A percentile compares a stretch with the other conserved stretches of the same genome.
Conservation (phyloP, 1,140 invertebrate species). For the Andrena cerasifolii region DNA sequence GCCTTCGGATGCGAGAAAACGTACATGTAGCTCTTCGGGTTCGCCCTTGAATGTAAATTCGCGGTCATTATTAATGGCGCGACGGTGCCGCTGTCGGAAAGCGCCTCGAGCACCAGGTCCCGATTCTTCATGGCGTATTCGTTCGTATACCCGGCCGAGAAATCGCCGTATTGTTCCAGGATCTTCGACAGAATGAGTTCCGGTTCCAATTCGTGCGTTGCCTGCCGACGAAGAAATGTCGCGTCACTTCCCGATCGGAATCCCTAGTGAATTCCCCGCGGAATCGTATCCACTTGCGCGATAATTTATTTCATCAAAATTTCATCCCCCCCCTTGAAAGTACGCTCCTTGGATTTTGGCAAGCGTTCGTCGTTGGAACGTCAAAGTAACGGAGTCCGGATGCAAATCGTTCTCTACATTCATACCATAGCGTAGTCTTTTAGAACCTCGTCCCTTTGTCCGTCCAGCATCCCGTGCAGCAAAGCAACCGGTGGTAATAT, state of each 20-base stretch:
- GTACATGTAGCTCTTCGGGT: slow-evolving; percentile 92
- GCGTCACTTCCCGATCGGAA: slow-evolving; percentile 18
- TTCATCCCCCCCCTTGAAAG: background rate
- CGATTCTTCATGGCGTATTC: slow-evolving; percentile 81
- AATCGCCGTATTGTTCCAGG: slow-evolving; percentile 83
- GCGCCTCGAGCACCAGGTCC: slow-evolving; percentile 91
- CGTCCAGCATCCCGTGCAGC: slow-evolving; percentile 90
- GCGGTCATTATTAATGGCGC: slow-evolving; percentile 88
- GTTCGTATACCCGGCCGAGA: slow-evolving; percentile 59
- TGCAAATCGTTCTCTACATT: too few species aligned
- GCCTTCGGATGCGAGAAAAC: slow-evolving; percentile 89
- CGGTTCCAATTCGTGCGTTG: slow-evolving; percentile 82
- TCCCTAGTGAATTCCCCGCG: background rate
- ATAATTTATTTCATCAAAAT: background rate
- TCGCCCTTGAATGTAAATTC: slow-evolving; percentile 88
- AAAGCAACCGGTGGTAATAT: slow-evolving; percentile 90
- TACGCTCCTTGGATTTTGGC: background rate
- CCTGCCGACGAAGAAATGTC: slow-evolving; percentile 63
- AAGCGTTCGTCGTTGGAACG: too few species aligned
- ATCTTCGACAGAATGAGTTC: slow-evolving; percentile 85
- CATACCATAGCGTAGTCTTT: slow-evolving; percentile 87
- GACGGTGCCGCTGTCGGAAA: slow-evolving; percentile 93
- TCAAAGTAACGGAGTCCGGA: too few species aligned
- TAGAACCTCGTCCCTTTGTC: slow-evolving; percentile 90
- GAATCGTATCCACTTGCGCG: slow-evolving; percentile 9